Percentiles rank a stretch among this genome's conserved stretches.
These are phyloP conservation scores for Gorsachius goisagi DNA, from an alignment of 2,113 vertebrate genomes.

Conservation along the genomic window DNA sequence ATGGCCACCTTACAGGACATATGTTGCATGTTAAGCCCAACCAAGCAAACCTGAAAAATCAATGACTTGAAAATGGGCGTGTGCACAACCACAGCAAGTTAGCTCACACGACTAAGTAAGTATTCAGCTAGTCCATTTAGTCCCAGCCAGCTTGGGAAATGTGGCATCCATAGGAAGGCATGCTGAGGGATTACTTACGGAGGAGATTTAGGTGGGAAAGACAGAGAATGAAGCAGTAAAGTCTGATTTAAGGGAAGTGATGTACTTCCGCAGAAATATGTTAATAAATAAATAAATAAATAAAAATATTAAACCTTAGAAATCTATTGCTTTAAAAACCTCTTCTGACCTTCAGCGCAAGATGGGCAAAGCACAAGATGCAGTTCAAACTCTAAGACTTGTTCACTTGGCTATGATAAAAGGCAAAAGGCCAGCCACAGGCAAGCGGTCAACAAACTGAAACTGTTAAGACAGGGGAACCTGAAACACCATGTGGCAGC, in stretches of 20 bases:
- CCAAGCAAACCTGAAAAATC: not conserved
- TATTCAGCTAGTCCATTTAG: not conserved
- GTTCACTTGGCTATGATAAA: not conserved
- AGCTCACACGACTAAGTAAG: not conserved
- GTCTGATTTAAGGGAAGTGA: not conserved
- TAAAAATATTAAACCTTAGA: not conserved
- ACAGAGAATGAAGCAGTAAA: not conserved
- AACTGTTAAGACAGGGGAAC: not conserved
- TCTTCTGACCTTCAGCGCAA: not conserved
- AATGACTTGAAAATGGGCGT: not conserved
- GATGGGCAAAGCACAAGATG: not conserved
- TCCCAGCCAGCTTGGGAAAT: not conserved
- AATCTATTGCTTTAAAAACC: not conserved
- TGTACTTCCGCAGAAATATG: not conserved
- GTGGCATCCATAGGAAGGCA: not conserved
- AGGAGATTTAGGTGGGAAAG: not conserved
- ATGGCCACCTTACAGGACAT: fast-evolving
- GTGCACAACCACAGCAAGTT: not conserved
- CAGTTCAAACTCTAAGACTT: not conserved
- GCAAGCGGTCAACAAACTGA: not conserved
- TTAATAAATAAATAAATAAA: not conserved
- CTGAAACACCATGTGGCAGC: not conserved
- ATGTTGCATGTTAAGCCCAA: not conserved
- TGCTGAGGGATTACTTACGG: not conserved
- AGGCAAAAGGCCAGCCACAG: not conserved